Conservation (phyloP, 2,888 invertebrate genomes). For the Drosophila kanekoi region DNA sequence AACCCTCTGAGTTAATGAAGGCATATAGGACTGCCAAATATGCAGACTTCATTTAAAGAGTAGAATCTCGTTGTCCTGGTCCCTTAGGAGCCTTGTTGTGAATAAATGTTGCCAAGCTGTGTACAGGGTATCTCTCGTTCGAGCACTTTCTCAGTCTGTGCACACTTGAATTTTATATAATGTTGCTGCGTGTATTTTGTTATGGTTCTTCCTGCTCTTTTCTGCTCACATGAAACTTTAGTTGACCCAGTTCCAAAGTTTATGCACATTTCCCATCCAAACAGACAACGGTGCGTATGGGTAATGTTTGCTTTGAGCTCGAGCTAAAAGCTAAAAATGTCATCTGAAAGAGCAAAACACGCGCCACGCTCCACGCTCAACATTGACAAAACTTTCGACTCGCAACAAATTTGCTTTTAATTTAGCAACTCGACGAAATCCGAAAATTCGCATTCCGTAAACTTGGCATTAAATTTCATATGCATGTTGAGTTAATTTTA, state of each 20-base stretch:
- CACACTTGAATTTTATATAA: not conserved
- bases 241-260: slow-evolving; percentile 62
- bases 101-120: not conserved
- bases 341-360: slow-evolving; percentile 21
- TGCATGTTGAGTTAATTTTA: slow-evolving; percentile 51
- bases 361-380: not conserved
- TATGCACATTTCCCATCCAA: slow-evolving; percentile 52
- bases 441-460: slow-evolving; percentile 15
- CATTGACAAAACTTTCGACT: slow-evolving; percentile 30
- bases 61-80: no score
- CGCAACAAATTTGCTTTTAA: slow-evolving; percentile 70
- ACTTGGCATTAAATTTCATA: slow-evolving; percentile 38
- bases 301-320: slow-evolving; percentile 59
- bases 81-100: no score
- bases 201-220: slow-evolving; percentile 14
- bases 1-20: no score
- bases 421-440: slow-evolving; percentile 44
- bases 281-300: slow-evolving; percentile 72
- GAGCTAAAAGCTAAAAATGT: slow-evolving; percentile 50
- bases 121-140: not conserved
- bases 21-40: no score
- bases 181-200: slow-evolving; percentile 28
- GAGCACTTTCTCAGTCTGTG: not conserved
- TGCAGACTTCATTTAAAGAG: no score
- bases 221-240: slow-evolving; percentile 39